phyloP scores from a whole-genome alignment of 2,797 vertebrate species.

The Octomys mimax region DNA sequence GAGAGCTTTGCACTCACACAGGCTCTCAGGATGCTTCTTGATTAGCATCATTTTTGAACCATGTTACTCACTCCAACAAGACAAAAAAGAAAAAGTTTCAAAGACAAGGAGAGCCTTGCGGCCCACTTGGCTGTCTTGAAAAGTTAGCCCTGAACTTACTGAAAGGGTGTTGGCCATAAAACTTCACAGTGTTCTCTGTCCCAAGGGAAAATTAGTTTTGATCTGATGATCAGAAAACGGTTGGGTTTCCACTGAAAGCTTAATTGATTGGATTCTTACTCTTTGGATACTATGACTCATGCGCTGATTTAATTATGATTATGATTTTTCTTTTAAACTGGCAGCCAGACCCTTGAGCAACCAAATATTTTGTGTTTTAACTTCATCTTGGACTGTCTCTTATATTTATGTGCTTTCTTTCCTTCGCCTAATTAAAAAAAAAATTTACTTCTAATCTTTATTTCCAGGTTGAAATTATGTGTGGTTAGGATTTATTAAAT shows the following conservation, averaged over 20 bases:
- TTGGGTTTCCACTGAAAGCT: conserved; percentile 49
- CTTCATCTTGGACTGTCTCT: background rate
- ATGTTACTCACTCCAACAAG: background rate
- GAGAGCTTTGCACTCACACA: background rate
- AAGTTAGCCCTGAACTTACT: background rate
- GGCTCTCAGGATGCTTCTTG: background rate
- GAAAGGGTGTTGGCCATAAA: background rate
- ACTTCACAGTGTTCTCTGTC: background rate
- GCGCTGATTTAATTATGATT: background rate
- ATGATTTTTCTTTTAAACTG: conserved; percentile 27
- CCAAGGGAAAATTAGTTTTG: conserved; percentile 35
- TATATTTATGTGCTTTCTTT: conserved; percentile 30
- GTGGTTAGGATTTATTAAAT: conserved; percentile 61
- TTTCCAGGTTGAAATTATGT: conserved; percentile 61
- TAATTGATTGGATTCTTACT: background rate
- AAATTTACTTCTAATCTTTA: conserved; percentile 31
- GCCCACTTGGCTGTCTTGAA: background rate
- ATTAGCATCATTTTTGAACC: background rate
- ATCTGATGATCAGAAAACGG: conserved; percentile 37
- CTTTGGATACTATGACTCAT: background rate
- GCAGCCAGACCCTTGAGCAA: background rate
- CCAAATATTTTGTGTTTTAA: background rate
- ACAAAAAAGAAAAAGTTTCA: background rate
- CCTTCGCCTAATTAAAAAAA: background rate
- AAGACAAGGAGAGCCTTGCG: background rate